Base-by-base conservation (phyloP, 2,797 vertebrate genomes). In the Heterohyrax brucei region DNA sequence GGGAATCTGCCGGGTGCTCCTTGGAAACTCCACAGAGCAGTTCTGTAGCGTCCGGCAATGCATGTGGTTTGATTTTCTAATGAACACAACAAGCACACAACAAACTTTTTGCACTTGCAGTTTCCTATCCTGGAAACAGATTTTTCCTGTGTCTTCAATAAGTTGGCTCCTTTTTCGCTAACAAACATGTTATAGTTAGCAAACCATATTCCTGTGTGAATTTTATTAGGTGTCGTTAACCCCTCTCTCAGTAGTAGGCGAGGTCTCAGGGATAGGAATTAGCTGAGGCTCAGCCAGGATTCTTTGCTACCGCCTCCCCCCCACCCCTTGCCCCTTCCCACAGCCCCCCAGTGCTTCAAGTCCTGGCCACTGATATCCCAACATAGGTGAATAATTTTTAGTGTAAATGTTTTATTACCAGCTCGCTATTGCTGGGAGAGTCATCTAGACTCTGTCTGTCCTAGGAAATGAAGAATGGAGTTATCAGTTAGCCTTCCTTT, bases 311-410 rank as follows among this genome's bases (percentile, higher is more conserved):
- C 48, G 16, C 16, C 21, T 5, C 56, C 13, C 50, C 30, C 46
- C 44, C 6, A 7, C 39, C 24, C 12, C 12, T 6, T 21, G 12
- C 13, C n/a, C 53, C 9, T 70, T 82, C 22, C 30, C n/a, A 18
- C 72, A 62, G n/a, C 12, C 7, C 10, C 24, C 28, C 5, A 13
- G 44, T 1, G 33, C 12, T 4, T 28, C 39, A 44, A 83, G 76
- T 83, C 62, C 72, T 72, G 18, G 46, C 53, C 64, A 56, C 19
- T 50, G 19, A 10, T 44, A 10, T 39, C 79, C 28, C 39, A 39
- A 28, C 24, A 64, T 66, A 22, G 48, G 77, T 80, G 72, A 82
- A 64, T 66, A 30, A 26, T 44, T 94, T 82, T 95, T 83, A 53
- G 24, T 85, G 7, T 50, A 68, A 30, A 86, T 59, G 10, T 8